Evolutionary conservation across 2,888 invertebrate genomes (phyloP).

Genomic region (Sphaeridia pumilis): DNA sequence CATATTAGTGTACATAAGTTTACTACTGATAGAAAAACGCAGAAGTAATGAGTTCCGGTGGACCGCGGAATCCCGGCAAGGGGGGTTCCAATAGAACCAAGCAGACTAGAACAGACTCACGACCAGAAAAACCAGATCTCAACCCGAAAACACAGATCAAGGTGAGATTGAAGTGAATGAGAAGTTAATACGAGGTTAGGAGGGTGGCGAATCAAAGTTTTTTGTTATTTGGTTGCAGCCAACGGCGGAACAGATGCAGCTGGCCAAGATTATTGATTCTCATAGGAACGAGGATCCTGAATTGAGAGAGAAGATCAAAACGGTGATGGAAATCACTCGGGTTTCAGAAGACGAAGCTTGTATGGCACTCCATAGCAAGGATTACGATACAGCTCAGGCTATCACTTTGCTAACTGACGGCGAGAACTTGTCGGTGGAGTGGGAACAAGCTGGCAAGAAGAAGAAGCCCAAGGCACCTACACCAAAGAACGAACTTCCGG

Average conservation of each 20-base stretch:
- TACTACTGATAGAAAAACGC: slow-evolving; percentile 19
- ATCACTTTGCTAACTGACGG: slow-evolving; percentile 70
- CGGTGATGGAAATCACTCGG: slow-evolving; percentile 71
- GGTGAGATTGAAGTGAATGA: not conserved
- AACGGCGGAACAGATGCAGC: slow-evolving; percentile 71
- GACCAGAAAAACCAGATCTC: slow-evolving; percentile 47
- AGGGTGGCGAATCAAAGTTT: not conserved
- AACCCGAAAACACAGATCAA: slow-evolving; percentile 47
- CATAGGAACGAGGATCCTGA: slow-evolving; percentile 50
- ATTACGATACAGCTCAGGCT: slow-evolving; percentile 74
- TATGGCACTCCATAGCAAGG: slow-evolving; percentile 83
- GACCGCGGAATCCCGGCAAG: slow-evolving; percentile 31
- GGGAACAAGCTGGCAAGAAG: slow-evolving; percentile 77
- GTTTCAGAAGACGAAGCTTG: slow-evolving; percentile 82
- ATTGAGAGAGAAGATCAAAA: slow-evolving; percentile 57
- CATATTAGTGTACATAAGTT: slow-evolving; percentile 35
- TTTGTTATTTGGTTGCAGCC: slow-evolving; percentile 54
- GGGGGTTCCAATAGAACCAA: slow-evolving; percentile 36
- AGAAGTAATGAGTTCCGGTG: slow-evolving; percentile 34
- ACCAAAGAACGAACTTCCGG: slow-evolving; percentile 43
- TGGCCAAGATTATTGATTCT: slow-evolving; percentile 69
- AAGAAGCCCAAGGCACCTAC: slow-evolving; percentile 48
- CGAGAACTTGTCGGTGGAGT: slow-evolving; percentile 48
- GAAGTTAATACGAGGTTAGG: not conserved
- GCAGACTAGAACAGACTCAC: slow-evolving; percentile 49